phyloP scores from a whole-genome alignment of 64 coral and sea anemone genomes.

The Montipora foliosa region DNA sequence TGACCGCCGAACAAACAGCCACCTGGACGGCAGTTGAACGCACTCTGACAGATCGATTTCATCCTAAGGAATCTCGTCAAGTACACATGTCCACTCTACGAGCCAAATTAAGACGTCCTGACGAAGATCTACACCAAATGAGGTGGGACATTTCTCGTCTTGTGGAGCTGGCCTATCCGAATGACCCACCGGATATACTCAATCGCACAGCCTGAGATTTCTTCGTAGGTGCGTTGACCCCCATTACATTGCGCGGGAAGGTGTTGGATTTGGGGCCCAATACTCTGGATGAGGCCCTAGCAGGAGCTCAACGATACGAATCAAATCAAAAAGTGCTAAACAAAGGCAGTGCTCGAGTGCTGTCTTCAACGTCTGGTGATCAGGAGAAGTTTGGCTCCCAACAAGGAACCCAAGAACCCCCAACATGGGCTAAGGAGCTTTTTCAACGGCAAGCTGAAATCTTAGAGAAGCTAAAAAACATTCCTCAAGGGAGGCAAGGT shows the following conservation, averaged over 20 bases:
- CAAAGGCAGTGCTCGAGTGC: neutral
- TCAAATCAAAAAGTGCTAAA: neutral
- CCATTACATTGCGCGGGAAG: neutral
- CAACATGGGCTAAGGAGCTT: neutral
- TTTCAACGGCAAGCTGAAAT: neutral
- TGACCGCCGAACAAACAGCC: neutral
- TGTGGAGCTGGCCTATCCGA: neutral
- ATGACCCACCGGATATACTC: neutral
- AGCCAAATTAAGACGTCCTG: neutral
- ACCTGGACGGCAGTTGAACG: neutral
- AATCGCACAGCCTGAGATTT: neutral
- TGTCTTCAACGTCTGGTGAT: neutral
- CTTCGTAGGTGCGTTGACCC: neutral
- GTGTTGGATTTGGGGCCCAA: neutral
- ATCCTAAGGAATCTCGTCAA: neutral
- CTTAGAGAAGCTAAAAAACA: neutral
- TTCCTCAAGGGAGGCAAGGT: neutral
- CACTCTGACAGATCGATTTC: neutral
- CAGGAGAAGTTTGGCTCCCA: neutral
- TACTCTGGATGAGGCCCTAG: slow-evolving; percentile 1
- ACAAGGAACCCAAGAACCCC: neutral
- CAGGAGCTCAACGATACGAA: neutral
- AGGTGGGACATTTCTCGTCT: neutral
- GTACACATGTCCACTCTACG: neutral
- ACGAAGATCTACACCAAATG: neutral